phyloP scores from a whole-genome alignment of 2,888 invertebrate genomes.

The Erebia epiphron region DNA sequence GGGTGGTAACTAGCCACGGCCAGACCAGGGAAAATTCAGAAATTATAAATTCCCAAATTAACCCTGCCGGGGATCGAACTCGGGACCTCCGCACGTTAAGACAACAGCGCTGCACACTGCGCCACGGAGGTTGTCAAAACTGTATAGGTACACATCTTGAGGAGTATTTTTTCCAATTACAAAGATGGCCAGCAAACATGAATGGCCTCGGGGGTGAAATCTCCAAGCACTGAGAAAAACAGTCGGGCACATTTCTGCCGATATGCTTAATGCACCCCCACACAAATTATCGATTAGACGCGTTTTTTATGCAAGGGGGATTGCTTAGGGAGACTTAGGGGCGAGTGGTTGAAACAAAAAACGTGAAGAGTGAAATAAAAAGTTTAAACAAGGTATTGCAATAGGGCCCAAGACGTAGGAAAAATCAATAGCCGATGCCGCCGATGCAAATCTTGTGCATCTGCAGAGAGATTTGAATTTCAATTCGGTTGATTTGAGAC shows the following conservation, averaged over 20 bases:
- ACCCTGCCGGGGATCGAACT: too few relatives aligned
- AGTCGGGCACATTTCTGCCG: constrained; percentile 71
- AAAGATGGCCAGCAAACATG: constrained; percentile 72
- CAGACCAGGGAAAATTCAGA: too few relatives aligned
- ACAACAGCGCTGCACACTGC: too few relatives aligned
- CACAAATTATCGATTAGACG: constrained; percentile 84
- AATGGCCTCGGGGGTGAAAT: constrained; percentile 77
- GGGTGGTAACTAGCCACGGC: too few relatives aligned
- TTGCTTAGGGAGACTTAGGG: constrained; percentile 73
- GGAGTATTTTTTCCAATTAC: constrained; percentile 58
- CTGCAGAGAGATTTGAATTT: constrained; percentile 70
- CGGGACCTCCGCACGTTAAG: too few relatives aligned
- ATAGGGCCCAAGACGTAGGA: constrained; percentile 76
- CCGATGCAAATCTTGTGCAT: constrained; percentile 79
- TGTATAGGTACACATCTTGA: constrained; percentile 6
- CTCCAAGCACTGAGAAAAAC: constrained; percentile 80
- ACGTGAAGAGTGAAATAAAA: constrained; percentile 83
- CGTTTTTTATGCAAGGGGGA: constrained; percentile 83
- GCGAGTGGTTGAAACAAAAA: constrained; percentile 82
- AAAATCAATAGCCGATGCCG: constrained; percentile 79
- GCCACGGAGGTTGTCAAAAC: too few relatives aligned
- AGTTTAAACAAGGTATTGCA: constrained; percentile 82
- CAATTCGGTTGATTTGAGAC: constrained; percentile 70
- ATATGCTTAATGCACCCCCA: constrained; percentile 84
- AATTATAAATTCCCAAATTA: too few relatives aligned